Percentiles rank a stretch among this genome's conserved stretches.
Conservation (phyloP, 2,888 invertebrate species). For the Polylopha cassiicola region DNA sequence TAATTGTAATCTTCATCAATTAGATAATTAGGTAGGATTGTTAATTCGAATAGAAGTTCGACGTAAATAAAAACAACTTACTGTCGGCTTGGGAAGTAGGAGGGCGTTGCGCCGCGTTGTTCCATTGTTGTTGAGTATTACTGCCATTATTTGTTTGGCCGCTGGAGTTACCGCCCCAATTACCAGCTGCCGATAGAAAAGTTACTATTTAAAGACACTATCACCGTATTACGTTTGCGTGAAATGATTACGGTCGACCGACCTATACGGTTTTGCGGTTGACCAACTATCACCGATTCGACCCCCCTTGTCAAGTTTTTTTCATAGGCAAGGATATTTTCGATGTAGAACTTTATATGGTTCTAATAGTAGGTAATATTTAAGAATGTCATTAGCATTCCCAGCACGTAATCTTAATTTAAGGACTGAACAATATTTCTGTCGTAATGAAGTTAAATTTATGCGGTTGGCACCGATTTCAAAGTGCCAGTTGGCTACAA, state of each 20-base stretch:
- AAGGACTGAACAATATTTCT: conserved; percentile 18
- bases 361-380: too few species aligned
- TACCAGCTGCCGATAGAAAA: conserved; percentile 60
- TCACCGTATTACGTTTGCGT: conserved; percentile 1
- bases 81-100: conserved; percentile 73
- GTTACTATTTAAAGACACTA: conserved; percentile 7
- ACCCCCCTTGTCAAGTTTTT: conserved; percentile 29
- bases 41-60: conserved; percentile 30
- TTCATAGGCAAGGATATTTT: too few species aligned
- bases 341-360: too few species aligned
- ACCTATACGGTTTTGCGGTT: conserved; percentile 7
- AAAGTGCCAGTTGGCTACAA: conserved; percentile 17
- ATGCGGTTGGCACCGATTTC: conserved; percentile 16
- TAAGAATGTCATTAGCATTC: too few species aligned
- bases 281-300: conserved; percentile 11
- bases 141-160: conserved; percentile 65
- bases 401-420: conserved; percentile 11
- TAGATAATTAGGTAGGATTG: conserved; percentile 22
- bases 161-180: conserved; percentile 70
- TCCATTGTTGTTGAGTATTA: conserved; percentile 74
- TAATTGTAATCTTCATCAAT: conserved; percentile 18
- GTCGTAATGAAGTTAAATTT: conserved; percentile 18
- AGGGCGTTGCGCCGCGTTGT: conserved; percentile 67
- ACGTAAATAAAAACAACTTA: conserved; percentile 49
- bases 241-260: conserved; percentile 2